These are phyloP conservation scores for Julus scandinavius DNA, from an alignment of 2,888 invertebrate species.

Conservation along the genomic window DNA sequence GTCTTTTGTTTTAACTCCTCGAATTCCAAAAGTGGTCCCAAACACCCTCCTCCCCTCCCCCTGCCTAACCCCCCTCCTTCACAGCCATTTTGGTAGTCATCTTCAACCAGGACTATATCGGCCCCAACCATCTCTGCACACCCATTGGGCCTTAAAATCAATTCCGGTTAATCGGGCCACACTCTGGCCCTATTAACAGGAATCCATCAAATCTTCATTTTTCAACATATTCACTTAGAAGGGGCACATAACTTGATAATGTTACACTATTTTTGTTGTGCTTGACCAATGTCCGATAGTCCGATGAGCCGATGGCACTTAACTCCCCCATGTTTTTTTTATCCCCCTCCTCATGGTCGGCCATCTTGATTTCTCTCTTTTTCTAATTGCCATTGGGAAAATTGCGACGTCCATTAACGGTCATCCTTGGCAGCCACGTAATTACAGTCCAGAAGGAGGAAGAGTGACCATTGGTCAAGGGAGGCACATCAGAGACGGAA, in stretches of 20 bases:
- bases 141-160: too few species aligned
- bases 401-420: constrained; percentile 35
- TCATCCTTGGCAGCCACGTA: constrained; percentile 30
- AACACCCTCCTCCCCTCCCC: not conserved
- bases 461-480: constrained; percentile 10
- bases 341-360: not conserved
- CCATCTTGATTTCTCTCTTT: not conserved
- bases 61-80: not conserved
- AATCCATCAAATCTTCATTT: not conserved
- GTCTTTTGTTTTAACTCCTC: not conserved
- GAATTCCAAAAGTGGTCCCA: not conserved
- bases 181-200: too few species aligned
- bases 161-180: too few species aligned
- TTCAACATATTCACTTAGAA: not conserved
- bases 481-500: not conserved
- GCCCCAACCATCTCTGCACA: too few species aligned
- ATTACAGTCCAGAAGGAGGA: not conserved
- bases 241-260: not conserved
- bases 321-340: not conserved
- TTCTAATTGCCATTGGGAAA: constrained; percentile 17
- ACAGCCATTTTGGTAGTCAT: too few species aligned
- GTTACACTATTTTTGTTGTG: not conserved
- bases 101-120: too few species aligned
- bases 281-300: constrained; percentile 33
- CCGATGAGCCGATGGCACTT: too few species aligned